Base-by-base conservation (phyloP, 2,888 invertebrate genomes). In the Pterostichus niger region DNA sequence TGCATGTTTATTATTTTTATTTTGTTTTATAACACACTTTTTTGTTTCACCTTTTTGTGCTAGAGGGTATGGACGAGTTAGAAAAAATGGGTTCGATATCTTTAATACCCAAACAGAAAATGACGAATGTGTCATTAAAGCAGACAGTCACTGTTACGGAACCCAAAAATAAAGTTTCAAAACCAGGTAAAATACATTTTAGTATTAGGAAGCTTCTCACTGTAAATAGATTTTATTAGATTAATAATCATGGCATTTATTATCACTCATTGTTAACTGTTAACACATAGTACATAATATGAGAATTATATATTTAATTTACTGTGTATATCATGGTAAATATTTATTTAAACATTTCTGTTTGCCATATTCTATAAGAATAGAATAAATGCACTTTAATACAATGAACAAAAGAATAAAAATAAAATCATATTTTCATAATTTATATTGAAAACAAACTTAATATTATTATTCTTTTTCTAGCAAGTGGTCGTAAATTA, bases 401-500 rank as follows among this genome's bases (percentile, higher is more conserved):
- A 24, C 5, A 52, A 5, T 24, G 6, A 0, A 2, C 15, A 11
- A 52, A 52, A 52, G 6, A 11, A 52, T n/a, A 6, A 13, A n/a
- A 52, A 15, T 6, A 6, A 33, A 61, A 10, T 24, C 13, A 52
- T 52, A 10, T 24, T 24, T 24, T 24, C 24, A 24, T 24, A 24
- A 24, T 24, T 24, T 24, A 24, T 24, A 24, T 24, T 24, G 3
- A 24, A 24, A 24, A 24, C 24, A 24, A n/a, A n/a, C n/a, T n/a
- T n/a, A n/a, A 24, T 24, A 24, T 2, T 24, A 24, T 24, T 24
- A 1, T 56, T 56, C 24, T 56, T 56, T 15, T 15, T 81, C 11
- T 61, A 83, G 83, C 83, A 52, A 83, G 83, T 77, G 96, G 96
- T 6, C 94, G 95, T 85, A 96, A 96, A 90, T 89, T 96, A 84